phyloP scores from a whole-genome alignment of 1,140 invertebrate genomes.

The Phymorhynchus buccinoides region DNA sequence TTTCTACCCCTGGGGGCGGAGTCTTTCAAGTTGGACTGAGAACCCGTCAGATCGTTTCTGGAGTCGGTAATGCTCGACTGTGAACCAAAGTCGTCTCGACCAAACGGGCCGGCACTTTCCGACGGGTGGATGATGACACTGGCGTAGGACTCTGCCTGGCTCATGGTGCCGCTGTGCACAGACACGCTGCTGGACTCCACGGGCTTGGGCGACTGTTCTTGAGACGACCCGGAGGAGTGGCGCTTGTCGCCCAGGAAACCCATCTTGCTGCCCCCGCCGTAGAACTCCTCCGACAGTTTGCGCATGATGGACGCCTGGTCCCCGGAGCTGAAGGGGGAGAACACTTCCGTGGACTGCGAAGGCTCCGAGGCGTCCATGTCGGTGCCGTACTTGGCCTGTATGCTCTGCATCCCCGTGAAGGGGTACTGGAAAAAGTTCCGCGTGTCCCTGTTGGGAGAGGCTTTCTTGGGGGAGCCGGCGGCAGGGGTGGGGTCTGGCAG shows the following conservation, averaged over 20 bases:
- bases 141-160: conserved; percentile 65
- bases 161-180: conserved; percentile 49
- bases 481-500: conserved; percentile 7
- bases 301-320: conserved; percentile 80
- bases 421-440: conserved; percentile 25
- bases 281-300: conserved; percentile 75
- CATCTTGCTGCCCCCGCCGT: conserved; percentile 47
- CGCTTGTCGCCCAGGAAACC: conserved; percentile 52
- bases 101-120: conserved; percentile 59
- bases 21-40: conserved; percentile 31
- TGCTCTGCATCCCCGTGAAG: conserved; percentile 46
- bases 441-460: background rate
- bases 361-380: conserved; percentile 33
- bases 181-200: conserved; percentile 50
- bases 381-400: conserved; percentile 52
- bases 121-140: conserved; percentile 66
- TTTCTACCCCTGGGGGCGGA: conserved; percentile 44
- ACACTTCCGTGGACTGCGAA: background rate
- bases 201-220: conserved; percentile 46
- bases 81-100: conserved; percentile 61
- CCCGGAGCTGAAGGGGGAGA: conserved; percentile 19
- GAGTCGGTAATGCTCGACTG: conserved; percentile 54
- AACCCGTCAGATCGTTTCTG: conserved; percentile 45
- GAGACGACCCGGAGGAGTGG: conserved; percentile 58
- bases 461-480: conserved; percentile 2